Evolutionary conservation across 2,113 vertebrate genomes (phyloP).

Genomic region (Bettongia penicillata): DNA sequence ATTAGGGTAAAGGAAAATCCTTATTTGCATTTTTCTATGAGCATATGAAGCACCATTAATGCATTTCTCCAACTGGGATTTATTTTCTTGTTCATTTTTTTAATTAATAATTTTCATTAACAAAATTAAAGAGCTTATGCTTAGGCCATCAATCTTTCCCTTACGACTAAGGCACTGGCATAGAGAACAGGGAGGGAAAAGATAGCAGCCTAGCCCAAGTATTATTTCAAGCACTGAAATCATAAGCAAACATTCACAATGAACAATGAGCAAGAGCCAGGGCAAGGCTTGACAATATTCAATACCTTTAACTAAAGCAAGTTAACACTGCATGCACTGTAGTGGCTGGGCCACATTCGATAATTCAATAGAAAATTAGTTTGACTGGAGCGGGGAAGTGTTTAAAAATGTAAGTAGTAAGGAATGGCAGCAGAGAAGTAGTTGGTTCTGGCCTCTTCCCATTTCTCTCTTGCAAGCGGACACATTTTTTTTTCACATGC

Average conservation of each 20-base stretch:
- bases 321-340: slow-evolving; percentile 60
- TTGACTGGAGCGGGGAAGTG: slow-evolving; percentile 29
- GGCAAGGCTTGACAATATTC: slow-evolving; percentile 36
- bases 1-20: slow-evolving; percentile 54
- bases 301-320: slow-evolving; percentile 53
- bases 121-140: slow-evolving; percentile 48
- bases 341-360: slow-evolving; percentile 42
- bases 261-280: slow-evolving; percentile 29
- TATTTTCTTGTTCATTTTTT: slow-evolving; percentile 67
- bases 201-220: background rate
- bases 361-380: slow-evolving; percentile 47
- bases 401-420: slow-evolving; percentile 23
- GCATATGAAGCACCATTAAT: slow-evolving; percentile 46
- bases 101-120: slow-evolving; percentile 61
- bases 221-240: slow-evolving; percentile 41
- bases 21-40: slow-evolving; percentile 69
- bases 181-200: slow-evolving; percentile 31
- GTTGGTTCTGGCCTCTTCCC: background rate
- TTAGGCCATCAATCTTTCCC: slow-evolving; percentile 40
- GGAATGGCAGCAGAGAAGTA: slow-evolving; percentile 6
- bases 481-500: background rate
- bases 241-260: slow-evolving; percentile 23
- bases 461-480: background rate
- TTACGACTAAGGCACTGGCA: slow-evolving; percentile 34
- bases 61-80: slow-evolving; percentile 64